These are phyloP conservation scores for Odocoileus virginianus DNA, from an alignment of 2,113 vertebrate genomes.

Conservation along the genomic window DNA sequence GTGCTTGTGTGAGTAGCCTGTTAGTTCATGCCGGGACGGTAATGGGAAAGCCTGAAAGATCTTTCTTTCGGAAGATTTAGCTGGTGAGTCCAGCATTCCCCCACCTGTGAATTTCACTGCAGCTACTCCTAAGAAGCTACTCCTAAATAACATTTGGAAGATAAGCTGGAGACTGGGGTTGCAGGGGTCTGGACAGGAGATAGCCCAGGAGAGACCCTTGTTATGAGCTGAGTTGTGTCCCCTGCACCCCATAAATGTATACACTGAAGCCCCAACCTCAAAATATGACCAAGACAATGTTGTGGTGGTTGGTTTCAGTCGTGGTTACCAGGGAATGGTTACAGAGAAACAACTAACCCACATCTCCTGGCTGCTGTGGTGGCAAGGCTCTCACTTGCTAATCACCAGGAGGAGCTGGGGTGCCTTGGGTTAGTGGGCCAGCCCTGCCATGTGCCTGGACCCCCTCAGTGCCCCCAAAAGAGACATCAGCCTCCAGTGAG, in stretches of 20 bases:
- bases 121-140: not conserved
- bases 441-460: not conserved
- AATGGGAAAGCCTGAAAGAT: not conserved
- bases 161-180: fast-evolving
- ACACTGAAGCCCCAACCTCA: not conserved
- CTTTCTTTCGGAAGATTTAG: not conserved
- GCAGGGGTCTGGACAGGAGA: not conserved
- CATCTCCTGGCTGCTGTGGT: not conserved
- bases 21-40: not conserved
- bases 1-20: not conserved
- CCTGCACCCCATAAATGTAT: not conserved
- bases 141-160: not conserved
- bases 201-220: too few relatives aligned
- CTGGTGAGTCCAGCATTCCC: not conserved
- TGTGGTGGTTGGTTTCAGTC: too few relatives aligned
- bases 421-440: not conserved
- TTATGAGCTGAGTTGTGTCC: too few relatives aligned
- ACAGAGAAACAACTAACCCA: not conserved
- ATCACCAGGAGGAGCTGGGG: not conserved
- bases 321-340: not conserved
- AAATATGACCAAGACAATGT: not conserved
- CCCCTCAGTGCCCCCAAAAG: not conserved
- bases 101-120: not conserved
- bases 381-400: too few relatives aligned
- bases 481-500: not conserved